phyloP scores from a whole-genome alignment of 92 coral and sea anemone genomes.

The Epizoanthus stellaris region DNA sequence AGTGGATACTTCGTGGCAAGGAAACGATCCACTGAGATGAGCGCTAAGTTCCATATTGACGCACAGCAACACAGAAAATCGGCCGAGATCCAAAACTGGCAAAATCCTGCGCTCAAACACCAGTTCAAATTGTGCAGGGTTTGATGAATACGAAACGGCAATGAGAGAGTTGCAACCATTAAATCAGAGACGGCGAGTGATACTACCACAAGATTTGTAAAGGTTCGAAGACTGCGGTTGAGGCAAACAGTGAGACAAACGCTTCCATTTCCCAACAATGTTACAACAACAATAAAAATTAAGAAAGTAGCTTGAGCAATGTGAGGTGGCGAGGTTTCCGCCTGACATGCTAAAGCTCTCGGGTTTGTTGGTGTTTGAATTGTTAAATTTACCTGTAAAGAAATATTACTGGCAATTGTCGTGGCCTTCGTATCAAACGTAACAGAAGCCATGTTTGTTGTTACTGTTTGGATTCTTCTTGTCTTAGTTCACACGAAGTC shows the following conservation, averaged over 20 bases:
- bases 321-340: constrained; percentile 62
- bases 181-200: constrained; percentile 81
- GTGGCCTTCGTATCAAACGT: background rate
- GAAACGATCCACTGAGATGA: constrained; percentile 79
- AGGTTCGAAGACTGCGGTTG: constrained; percentile 71
- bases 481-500: constrained; percentile 1
- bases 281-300: constrained; percentile 60
- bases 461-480: background rate
- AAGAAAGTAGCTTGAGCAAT: constrained; percentile 71
- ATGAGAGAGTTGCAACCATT: constrained; percentile 71
- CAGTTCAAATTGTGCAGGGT: constrained; percentile 67
- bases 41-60: constrained; percentile 79
- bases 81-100: constrained; percentile 78
- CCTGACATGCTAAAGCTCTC: constrained; percentile 25
- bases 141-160: constrained; percentile 84
- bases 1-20: constrained; percentile 85
- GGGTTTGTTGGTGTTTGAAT: background rate
- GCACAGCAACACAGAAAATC: constrained; percentile 82
- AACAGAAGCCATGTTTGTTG: constrained; percentile 2
- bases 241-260: constrained; percentile 74
- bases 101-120: constrained; percentile 69
- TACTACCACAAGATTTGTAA: constrained; percentile 79
- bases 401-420: background rate
- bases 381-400: background rate
- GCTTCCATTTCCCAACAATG: constrained; percentile 71